Evolutionary conservation across 2,888 invertebrate species (phyloP).

Genomic region (Tribolium freemani): DNA sequence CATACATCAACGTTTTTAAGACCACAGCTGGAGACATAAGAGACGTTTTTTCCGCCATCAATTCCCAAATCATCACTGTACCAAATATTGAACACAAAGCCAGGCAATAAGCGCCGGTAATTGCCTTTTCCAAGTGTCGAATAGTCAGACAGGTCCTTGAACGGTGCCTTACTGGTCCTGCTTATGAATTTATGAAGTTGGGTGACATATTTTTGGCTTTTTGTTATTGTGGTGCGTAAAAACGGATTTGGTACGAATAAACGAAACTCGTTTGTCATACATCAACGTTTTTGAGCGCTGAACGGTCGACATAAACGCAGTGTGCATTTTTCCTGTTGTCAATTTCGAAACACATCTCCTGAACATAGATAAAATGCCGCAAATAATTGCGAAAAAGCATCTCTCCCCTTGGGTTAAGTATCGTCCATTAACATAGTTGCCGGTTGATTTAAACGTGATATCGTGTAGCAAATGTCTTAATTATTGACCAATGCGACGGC

Average conservation of each 20-base stretch:
- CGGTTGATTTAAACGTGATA: conserved; percentile 68
- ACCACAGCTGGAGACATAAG: conserved; percentile 59
- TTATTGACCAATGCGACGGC: conserved; percentile 66
- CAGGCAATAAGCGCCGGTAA: too few relatives aligned
- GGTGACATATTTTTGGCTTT: neutral
- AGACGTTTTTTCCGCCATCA: conserved; percentile 51
- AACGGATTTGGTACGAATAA: conserved; percentile 31
- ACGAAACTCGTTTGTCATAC: conserved; percentile 60
- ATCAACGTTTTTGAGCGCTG: conserved; percentile 61
- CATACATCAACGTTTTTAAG: conserved; percentile 63
- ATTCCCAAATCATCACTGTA: neutral
- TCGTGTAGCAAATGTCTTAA: conserved; percentile 69
- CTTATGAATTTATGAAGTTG: neutral
- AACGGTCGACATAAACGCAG: conserved; percentile 61
- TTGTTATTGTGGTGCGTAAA: neutral
- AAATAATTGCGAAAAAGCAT: conserved; percentile 62
- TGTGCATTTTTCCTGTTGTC: conserved; percentile 51
- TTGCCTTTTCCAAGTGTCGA: too few relatives aligned
- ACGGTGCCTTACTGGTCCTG: conserved; percentile 41
- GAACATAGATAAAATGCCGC: conserved; percentile 53
- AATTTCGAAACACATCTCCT: conserved; percentile 25
- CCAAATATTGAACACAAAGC: too few relatives aligned
- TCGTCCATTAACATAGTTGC: conserved; percentile 67
- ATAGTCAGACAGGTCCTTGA: conserved; percentile 11
- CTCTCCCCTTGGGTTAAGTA: conserved; percentile 57